These are phyloP conservation scores for Lepidothrix coronata DNA, from an alignment of 2,113 vertebrate species.

Conservation along the genomic window DNA sequence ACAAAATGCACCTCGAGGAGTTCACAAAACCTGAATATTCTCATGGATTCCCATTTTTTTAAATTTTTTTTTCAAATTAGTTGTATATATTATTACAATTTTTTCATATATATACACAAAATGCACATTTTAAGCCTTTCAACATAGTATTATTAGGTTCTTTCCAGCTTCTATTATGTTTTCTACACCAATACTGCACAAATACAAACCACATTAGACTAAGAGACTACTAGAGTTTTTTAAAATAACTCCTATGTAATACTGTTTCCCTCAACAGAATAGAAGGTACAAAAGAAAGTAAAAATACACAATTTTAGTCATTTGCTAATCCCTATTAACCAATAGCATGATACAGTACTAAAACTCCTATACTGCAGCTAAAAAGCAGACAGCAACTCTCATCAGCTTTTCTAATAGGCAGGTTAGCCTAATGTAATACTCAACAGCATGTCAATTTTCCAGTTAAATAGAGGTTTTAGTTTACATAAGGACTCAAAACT, in stretches of 20 bases:
- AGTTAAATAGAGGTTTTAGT: neutral
- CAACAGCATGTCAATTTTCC: neutral
- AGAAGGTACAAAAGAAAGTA: neutral
- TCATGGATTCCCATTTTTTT: fast-evolving
- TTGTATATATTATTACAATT: neutral
- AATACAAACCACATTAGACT: neutral
- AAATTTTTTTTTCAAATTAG: neutral
- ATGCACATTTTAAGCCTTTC: neutral
- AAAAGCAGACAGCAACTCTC: neutral
- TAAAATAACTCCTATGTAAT: neutral
- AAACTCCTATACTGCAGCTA: neutral
- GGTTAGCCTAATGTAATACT: neutral
- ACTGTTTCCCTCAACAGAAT: neutral
- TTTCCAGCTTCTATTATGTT: neutral
- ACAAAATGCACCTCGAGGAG: neutral
- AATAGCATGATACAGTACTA: neutral
- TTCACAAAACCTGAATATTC: neutral
- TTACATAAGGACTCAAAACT: neutral
- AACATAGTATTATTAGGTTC: neutral
- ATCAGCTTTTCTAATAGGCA: neutral
- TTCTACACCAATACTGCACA: neutral
- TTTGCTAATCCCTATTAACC: neutral
- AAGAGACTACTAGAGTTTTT: neutral
- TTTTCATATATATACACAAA: neutral
- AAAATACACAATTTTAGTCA: neutral